These are phyloP conservation scores for Amia ocellicauda DNA, from an alignment of 2,113 vertebrate species.

Conservation along the genomic window DNA sequence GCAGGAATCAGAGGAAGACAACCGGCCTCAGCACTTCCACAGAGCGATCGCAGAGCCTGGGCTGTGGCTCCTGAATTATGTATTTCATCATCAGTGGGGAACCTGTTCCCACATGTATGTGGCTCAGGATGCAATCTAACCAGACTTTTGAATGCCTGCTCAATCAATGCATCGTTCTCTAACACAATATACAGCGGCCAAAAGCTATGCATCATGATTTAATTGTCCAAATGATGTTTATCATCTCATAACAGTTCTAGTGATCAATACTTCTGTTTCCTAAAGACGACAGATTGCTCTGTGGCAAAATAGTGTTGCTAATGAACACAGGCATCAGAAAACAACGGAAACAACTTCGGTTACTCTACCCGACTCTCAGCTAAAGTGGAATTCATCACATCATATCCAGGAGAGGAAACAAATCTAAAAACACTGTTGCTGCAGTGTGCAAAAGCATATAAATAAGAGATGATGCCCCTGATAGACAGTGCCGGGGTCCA, in stretches of 20 bases:
- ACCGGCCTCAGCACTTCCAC: background rate
- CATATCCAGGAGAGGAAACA: too few species aligned
- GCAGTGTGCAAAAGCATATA: too few species aligned
- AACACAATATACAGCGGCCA: background rate
- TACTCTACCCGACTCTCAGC: too few species aligned
- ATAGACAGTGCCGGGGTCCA: background rate
- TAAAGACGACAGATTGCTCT: conserved; percentile 6
- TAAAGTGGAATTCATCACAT: too few species aligned
- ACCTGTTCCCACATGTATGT: background rate
- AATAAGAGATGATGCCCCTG: too few species aligned
- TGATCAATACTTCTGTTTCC: background rate
- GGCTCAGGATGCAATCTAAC: background rate
- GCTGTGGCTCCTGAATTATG: background rate
- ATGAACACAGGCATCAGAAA: background rate
- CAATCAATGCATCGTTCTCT: background rate
- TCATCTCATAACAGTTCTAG: background rate
- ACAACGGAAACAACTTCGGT: background rate
- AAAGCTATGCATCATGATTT: background rate
- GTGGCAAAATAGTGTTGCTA: background rate
- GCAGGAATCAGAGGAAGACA: background rate
- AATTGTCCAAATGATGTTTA: background rate
- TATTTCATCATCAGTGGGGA: background rate
- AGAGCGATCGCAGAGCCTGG: background rate
- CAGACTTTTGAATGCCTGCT: background rate
- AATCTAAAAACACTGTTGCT: too few species aligned